A percentile compares a stretch with the other conserved stretches of the same genome.
These are phyloP conservation scores for Nineta flava DNA, from an alignment of 2,888 invertebrate genomes.

Conservation along the genomic window DNA sequence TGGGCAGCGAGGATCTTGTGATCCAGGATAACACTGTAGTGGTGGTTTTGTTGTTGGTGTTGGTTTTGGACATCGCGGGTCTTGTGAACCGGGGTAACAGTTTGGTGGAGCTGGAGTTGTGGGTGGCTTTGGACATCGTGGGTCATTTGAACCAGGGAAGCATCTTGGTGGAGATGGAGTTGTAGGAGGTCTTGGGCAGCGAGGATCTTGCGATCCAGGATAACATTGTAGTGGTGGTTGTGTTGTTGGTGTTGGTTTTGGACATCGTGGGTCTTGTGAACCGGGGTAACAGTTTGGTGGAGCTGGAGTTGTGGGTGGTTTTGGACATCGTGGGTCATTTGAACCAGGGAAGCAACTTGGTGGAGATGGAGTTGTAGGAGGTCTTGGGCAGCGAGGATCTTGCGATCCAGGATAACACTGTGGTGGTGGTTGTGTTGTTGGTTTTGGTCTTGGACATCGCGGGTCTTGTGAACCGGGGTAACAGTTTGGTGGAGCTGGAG, in stretches of 20 bases:
- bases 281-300: slow-evolving; percentile 22
- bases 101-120: slow-evolving; percentile 18
- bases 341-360: slow-evolving; percentile 18
- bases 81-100: slow-evolving; percentile 23
- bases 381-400: slow-evolving; percentile 20
- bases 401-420: slow-evolving; percentile 18
- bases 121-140: slow-evolving; percentile 17
- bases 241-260: slow-evolving; percentile 18
- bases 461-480: slow-evolving; percentile 25
- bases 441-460: slow-evolving; percentile 18
- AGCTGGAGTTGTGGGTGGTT: slow-evolving; percentile 15
- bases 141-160: slow-evolving; percentile 15
- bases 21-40: slow-evolving; percentile 15
- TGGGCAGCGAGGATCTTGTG: slow-evolving; percentile 16
- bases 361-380: slow-evolving; percentile 9
- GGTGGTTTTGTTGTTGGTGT: slow-evolving; percentile 14
- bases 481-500: slow-evolving; percentile 21
- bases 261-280: slow-evolving; percentile 23
- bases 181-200: slow-evolving; percentile 20
- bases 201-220: slow-evolving; percentile 21
- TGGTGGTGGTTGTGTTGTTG: slow-evolving; percentile 13
- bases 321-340: slow-evolving; percentile 17
- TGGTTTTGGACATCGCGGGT: slow-evolving; percentile 15
- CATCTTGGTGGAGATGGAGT: slow-evolving; percentile 13
- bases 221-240: slow-evolving; percentile 21